Base-by-base conservation (phyloP, 2,113 vertebrate species). In the Brienomyrus longianalis region DNA sequence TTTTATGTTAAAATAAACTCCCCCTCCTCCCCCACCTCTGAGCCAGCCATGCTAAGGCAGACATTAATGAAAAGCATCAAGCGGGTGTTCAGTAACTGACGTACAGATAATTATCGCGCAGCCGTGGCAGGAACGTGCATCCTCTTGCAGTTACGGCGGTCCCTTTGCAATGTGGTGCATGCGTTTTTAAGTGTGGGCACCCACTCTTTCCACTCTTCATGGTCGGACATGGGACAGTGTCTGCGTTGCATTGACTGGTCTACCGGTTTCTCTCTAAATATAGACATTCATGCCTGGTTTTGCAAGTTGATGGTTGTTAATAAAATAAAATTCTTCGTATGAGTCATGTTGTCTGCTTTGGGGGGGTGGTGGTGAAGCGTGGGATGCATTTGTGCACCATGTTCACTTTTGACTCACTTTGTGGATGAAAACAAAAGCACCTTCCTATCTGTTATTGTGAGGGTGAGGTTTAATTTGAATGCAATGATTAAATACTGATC, bases 51-150 rank as follows among this genome's bases (percentile, higher is more conserved):
- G 91, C 92, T 94, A 94, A 95, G 95, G 95, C 95, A 95, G 95
- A 95, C 94, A 93, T 93, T 97, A 96, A 96, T 96, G 95, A 96
- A 96, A 95, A 95, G 94, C 87, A 59, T 95, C 95, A 94, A 97
- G 93, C 94, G 94, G 95, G 94, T 95, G 95, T 97, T 97, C 95
- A 96, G 95, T 93, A 96, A 94, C 94, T 93, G 95, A 95, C 95
- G 95, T 94, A 95, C 94, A 92, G 93, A 93, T 96, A 96, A 97
- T 97, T 96, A 96, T 95, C 93, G 94, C 95, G 93, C 92, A 93
- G 91, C 94, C 95, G 95, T 96, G 96, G 96, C 94, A 95, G 95
- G 95, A 97, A 97, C 96, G 94, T 91, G 90, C 92, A 94, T 92
- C 47, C 77, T 90, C 87, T 88, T 50, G 89, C 90, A 59, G 13